phyloP scores from a whole-genome alignment of 2,888 invertebrate genomes.

The Ctena decussata region DNA sequence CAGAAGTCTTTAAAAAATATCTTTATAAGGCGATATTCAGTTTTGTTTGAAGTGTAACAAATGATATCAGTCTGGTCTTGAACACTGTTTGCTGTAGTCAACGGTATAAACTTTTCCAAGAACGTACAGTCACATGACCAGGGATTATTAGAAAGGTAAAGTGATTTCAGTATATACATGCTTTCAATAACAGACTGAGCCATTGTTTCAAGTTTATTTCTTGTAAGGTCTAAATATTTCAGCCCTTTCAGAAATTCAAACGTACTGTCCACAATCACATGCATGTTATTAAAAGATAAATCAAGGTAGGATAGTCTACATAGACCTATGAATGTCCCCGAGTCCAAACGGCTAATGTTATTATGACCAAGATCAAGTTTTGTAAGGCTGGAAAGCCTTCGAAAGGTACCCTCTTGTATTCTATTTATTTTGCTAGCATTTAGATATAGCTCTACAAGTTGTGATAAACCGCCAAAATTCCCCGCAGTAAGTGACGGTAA shows the following conservation, averaged over 20 bases:
- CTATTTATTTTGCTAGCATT: slow-evolving; percentile 10
- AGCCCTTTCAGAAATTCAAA: too few relatives aligned
- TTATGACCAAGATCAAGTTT: slow-evolving; percentile 40
- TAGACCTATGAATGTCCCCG: slow-evolving; percentile 65
- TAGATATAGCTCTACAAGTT: background rate
- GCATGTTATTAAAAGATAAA: too few relatives aligned
- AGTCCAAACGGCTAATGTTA: slow-evolving; percentile 45
- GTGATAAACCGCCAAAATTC: background rate
- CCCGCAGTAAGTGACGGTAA: background rate
- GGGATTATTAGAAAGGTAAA: slow-evolving; percentile 61
- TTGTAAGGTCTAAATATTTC: too few relatives aligned
- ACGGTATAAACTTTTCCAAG: background rate
- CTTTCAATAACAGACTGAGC: slow-evolving; percentile 41
- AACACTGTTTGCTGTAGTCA: background rate
- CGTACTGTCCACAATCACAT: too few relatives aligned
- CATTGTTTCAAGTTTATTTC: slow-evolving; percentile 56
- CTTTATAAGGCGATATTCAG: background rate
- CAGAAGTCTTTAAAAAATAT: slow-evolving; percentile 12
- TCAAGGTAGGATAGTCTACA: slow-evolving; percentile 53
- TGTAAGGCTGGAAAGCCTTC: slow-evolving; percentile 12
- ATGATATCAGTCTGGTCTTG: slow-evolving; percentile 2
- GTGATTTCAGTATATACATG: slow-evolving; percentile 41
- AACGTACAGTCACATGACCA: slow-evolving; percentile 65
- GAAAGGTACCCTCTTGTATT: slow-evolving; percentile 32
- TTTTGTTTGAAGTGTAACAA: slow-evolving; percentile 8